Evolutionary conservation across 1,140 invertebrate species (phyloP), one percentile per base, ranked within the genome.

Genomic region (Drosophila nikananu): DNA sequence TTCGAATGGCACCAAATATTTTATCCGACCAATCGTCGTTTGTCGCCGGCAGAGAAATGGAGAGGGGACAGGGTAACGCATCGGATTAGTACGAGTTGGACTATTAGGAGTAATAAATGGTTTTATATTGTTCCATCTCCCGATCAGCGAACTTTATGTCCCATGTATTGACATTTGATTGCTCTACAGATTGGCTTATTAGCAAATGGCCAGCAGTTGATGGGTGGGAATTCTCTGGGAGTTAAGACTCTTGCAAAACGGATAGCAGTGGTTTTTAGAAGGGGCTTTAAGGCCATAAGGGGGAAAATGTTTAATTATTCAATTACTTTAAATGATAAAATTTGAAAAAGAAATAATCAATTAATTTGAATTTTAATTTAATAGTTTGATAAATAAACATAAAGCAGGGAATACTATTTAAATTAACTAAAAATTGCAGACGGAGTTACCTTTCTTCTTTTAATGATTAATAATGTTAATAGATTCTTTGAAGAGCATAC

Each of bases 151-250:
- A 73, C 61, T 86, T 87, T 86, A 77, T 72, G 74, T 55, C 51
- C 65, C 27, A 27, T 86, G 80, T 86, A 87, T 86, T 86, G 83
- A 86, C 84, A 83, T 63, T 89, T 83, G 84, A 87, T 89, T 89
- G 77, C 80, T 70, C 46, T 52, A 71, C 84, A 89, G 84, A 87
- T 86, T 83, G 83, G 66, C 83, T 70, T 87, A 87, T 86, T 86
- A 87, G 83, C 70, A 71, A 71, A 59, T 39, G 21, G 65, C 55
- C 65, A 37, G 5, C 9, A n/a, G 32, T 58, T 41, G 52, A 35
- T 58, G 51, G 51, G 32, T 30, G 32, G 35, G 27, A 42, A 27
- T 19, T 42, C 10, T 37, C 9, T 71, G 63, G 39, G 32, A 71
- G 19, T 12, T 3, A 13, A n/a, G 12, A n/a, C 19, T 32, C 39